Base-by-base conservation (phyloP, 2,888 invertebrate genomes). In the Cynaeus angustus region DNA sequence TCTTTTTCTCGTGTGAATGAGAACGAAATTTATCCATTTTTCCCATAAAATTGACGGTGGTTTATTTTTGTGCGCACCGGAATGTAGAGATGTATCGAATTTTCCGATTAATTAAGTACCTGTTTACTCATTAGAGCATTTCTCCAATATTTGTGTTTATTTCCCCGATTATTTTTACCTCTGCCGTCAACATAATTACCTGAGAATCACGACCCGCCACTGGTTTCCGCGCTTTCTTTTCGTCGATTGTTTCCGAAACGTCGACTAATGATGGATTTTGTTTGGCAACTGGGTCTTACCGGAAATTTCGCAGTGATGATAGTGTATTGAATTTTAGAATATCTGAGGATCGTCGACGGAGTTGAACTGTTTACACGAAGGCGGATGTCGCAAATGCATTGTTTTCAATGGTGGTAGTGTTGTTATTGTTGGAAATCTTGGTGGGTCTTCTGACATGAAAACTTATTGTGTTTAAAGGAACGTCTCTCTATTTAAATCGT, bases 271-370 rank as follows among this genome's bases (percentile, higher is more conserved):
- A 52, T 52, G 30, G 52, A 28, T 52, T 33, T 52, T 2, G 52
- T 52, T 52, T 52, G 52, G 30, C 52, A 28, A 52, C 52, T 28
- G 8, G 52, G 4, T 52, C 52, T 7, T 28, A 52, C 52, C 52
- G 52, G 52, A 52, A 52, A 28, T 52, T 52, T 52, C 52, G 13
- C 52, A 10, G 13, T 10, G 48, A 12, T 16, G 1, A 52, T 52
- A 28, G 52, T n/a, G 9, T n/a, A 37, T 37, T 52, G 13, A 52
- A 52, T 52, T 52, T 52, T 52, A 28, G 52, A 52, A 28, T 28
- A 52, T 26, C 21, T 21, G 14, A 26, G 52, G 52, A 52, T 28
- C n/a, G 33, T 33, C 52, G 13, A 52, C 52, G 13, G 9, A 33
- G 55, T 21, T 38, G 55, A 14, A 30, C 28, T 37, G 37, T 37